Evolutionary conservation across 2,113 vertebrate species (phyloP).

Genomic region (Triplophysa siluroides): DNA sequence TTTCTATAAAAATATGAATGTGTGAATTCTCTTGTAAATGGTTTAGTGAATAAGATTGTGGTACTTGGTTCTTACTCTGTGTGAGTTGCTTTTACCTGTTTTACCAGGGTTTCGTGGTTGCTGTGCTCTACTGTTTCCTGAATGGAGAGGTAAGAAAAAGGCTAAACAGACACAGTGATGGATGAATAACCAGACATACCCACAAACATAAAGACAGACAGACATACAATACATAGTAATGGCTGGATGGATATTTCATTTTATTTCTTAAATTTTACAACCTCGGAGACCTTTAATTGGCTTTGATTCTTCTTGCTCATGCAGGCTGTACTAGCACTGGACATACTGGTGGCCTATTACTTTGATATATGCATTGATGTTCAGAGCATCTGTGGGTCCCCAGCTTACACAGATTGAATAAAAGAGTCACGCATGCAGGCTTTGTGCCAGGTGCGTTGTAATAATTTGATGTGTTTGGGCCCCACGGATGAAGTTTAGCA

Average conservation of each 20-base stretch:
- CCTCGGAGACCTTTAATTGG: slow-evolving; percentile 1
- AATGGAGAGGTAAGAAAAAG: slow-evolving; percentile 88
- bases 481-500: not conserved
- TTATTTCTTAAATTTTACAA: not conserved
- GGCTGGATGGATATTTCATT: not conserved
- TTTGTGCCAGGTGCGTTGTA: not conserved
- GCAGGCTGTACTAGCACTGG: not conserved
- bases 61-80: not conserved
- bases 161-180: not conserved
- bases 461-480: slow-evolving; percentile 8
- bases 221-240: not conserved
- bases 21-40: too few species aligned
- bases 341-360: slow-evolving; percentile 13
- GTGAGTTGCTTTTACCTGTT: slow-evolving; percentile 36
- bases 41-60: not conserved
- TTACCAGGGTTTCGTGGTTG: slow-evolving; percentile 91
- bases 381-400: not conserved
- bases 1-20: too few species aligned
- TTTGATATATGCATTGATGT: slow-evolving; percentile 15
- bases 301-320: slow-evolving; percentile 4
- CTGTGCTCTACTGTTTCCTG: slow-evolving; percentile 96
- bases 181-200: not conserved
- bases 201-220: not conserved
- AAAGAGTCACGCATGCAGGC: slow-evolving; percentile 8
- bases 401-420: slow-evolving; percentile 13